Evolutionary conservation across 1,140 invertebrate species (phyloP), one percentile per base, ranked within the genome.

Genomic region (Conus ventricosus): DNA sequence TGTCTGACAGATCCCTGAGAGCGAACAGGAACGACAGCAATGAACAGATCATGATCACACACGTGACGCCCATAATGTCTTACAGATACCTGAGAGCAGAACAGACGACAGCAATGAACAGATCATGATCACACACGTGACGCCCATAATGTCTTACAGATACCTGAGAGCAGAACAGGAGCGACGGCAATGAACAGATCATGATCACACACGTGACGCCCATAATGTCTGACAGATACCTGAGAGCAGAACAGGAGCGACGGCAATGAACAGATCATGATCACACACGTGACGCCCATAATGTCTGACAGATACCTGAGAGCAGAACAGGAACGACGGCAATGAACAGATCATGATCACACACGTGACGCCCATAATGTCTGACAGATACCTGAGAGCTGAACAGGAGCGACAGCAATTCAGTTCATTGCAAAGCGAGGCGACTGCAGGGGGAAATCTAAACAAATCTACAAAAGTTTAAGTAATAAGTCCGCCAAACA

Each of bases 161-260:
- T 51, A 92, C 91, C 91, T 91, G 55, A 5, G 7, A 63, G 15
- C 81, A 87, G 8, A 15, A 39, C 20, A 63, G 54, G 80, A 60
- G n/a, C n/a, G n/a, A n/a, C 20, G 6, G 2, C 71, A 76, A n/a
- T n/a, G n/a, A n/a, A n/a, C n/a, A n/a, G n/a, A n/a, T n/a, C n/a
- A n/a, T n/a, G n/a, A n/a, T n/a, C n/a, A n/a, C 98, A 98, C 6
- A 97, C 95, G 71, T 95, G 95, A 23, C 92, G 87, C 7, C 89
- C 88, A 5, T 85, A 89, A 67, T 92, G 91, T 25, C 89, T 75
- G 13, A 92, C 82, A 0, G 91, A 92, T 51, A 92, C 91, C 91
- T 91, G 55, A 5, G 7, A 63, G 15, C 81, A 87, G 8, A 15
- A 39, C 20, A 63, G 54, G 80, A 60, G n/a, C n/a, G n/a, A n/a